Evolutionary conservation across 2,888 invertebrate genomes (phyloP), one percentile per base, ranked within the genome.

Genomic region (Tolmerus cingulatus): DNA sequence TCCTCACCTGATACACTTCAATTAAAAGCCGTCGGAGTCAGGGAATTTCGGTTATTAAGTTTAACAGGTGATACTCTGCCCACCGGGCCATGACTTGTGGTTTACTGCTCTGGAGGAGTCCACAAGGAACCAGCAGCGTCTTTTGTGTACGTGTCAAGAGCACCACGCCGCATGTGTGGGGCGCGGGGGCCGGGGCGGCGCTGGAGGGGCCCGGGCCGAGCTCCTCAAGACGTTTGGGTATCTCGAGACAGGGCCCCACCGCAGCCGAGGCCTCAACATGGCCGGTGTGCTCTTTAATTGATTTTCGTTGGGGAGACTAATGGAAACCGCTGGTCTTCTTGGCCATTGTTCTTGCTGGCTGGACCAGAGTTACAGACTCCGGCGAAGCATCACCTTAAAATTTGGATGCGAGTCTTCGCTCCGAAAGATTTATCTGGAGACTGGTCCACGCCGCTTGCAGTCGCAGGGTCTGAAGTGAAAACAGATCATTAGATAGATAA

Each of bases 1-100:
- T 14, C 37, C 66, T 66, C 66, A 19, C 23, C 66, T 66, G 66
- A 66, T 66, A 66, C 66, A 66, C 66, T 66, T 66, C 66, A 81
- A 81, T 34, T 46, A 55, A 27, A 23, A 19, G 14, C 30, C 46
- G 19, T 46, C 81, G 46, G 51, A 19, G 82, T 37, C 37, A 40
- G 57, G 37, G 40, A 82, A 82, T 82, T 66, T 82, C 82, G 40
- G 82, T 66, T 82, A 82, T 34, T 82, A n/a, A 37, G 57, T 66
- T 82, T 66, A 82, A 82, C 82, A 82, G 82, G 82, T 82, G 82
- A 82, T 82, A 66, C 66, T 23, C 55, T 82, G 23, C 30, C 66
- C 55, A 55, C 19, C 37, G 30, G 57, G 19, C 40, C 82, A 23
- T 82, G 82, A 82, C 82, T 82, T 82, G 82, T 82, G 82, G 82